Base-by-base conservation (phyloP, 1,140 invertebrate genomes). In the Sesamia nonagrioides region DNA sequence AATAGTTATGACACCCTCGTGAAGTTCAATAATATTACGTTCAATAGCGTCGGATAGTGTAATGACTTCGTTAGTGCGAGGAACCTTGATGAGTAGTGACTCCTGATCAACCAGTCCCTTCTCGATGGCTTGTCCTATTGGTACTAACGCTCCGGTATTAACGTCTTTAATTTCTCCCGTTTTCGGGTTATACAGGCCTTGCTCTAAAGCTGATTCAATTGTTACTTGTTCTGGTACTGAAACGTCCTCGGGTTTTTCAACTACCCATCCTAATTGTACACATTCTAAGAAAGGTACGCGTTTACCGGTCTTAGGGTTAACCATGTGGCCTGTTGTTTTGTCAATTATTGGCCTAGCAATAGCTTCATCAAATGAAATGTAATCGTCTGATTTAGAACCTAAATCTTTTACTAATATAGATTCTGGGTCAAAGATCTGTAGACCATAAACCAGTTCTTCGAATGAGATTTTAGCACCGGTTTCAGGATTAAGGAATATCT, bases 201-300 rank as follows among this genome's bases (percentile, higher is more conserved):
- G 94, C 85, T 97, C 95, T 69, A 97, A 90, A 11, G 97, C 97
- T 89, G 97, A 96, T 85, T 96, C 95, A 17, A 98, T 92, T 8
- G 96, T 96, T 33, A 97, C 87, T 76, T 93, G 93, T 78, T 94
- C 92, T 68, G 87, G 78, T 76, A 95, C 82, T 8, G 82, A 85
- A n/a, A 93, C 89, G 84, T 95, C 93, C 88, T 96, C 89, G 69
- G 96, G 95, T 89, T 95, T 93, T 87, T 96, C 95, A 50, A 97
- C 96, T 79, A 98, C 97, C 96, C 97, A 96, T 50, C 96, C 96
- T 54, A 96, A 91, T 86, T 97, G 96, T 48, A 98, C 96, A 79
- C 98, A 98, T 89, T 98, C 97, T 92, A 98, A 97, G 92, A 99
- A 98, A 6, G 97, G 96, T 52, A 98, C 96, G 68, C 96, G 96